A percentile compares a stretch with the other conserved stretches of the same genome.
These are phyloP conservation scores for Osmoderma eremita DNA, from an alignment of 2,888 invertebrate genomes.

Conservation along the genomic window DNA sequence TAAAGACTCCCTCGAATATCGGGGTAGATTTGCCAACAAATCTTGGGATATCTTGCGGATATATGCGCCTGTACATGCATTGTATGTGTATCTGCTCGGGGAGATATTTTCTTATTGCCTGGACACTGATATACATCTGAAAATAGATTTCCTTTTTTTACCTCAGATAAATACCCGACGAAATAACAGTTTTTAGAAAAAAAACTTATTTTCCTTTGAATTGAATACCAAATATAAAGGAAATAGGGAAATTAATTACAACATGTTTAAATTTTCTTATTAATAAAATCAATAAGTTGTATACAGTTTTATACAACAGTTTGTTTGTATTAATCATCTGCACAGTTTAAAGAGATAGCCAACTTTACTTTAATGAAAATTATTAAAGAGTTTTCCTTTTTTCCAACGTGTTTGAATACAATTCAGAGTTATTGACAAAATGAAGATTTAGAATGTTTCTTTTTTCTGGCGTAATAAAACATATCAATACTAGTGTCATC, in stretches of 20 bases:
- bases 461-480: too few species aligned
- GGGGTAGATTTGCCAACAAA: slow-evolving; percentile 52
- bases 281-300: background rate
- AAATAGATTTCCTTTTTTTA: slow-evolving; percentile 39
- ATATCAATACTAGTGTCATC: too few species aligned
- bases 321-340: too few species aligned
- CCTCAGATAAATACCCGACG: background rate
- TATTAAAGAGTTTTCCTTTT: too few species aligned
- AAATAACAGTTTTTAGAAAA: background rate
- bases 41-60: slow-evolving; percentile 48
- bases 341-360: too few species aligned
- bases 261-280: background rate
- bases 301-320: too few species aligned
- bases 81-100: slow-evolving; percentile 12
- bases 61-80: slow-evolving; percentile 33
- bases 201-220: background rate
- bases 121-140: slow-evolving; percentile 42
- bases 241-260: background rate
- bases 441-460: too few species aligned
- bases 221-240: background rate
- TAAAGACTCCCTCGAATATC: slow-evolving; percentile 57
- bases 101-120: slow-evolving; percentile 31
- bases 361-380: too few species aligned
- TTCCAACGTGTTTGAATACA: too few species aligned
- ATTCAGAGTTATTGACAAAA: too few species aligned